Evolutionary conservation across 2,113 vertebrate species (phyloP), one percentile per base, ranked within the genome.

Genomic region (Oreochromis aureus): DNA sequence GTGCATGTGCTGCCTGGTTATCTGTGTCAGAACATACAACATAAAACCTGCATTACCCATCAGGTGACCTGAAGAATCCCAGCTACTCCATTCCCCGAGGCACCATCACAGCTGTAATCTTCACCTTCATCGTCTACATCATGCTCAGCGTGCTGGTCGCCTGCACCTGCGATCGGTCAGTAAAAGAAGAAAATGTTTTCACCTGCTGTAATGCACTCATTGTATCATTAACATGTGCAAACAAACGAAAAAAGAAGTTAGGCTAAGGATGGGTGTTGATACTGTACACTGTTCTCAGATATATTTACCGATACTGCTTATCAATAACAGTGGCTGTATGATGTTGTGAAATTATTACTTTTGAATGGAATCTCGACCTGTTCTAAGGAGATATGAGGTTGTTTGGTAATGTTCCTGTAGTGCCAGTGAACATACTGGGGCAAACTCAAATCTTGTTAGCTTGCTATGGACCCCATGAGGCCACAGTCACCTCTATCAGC

Each of bases 61-160:
- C 89, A 98, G 98, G 98, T 19, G 98, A 98, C 86, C 93, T 98
- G 89, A 98, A 97, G 89, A 97, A 94, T 86, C 98, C 97, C 0
- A 98, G 98, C 88, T 98, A 97, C 89, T 97, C 98, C 80, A 98
- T 98, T 89, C 98, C 98, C 0, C 96, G 98, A 3, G 98, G 98
- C 84, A 98, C 98, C 83, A 98, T 98, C 89, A 98, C 97, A 0
- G 98, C 98, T 0, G 98, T 98, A 89, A 97, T 98, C 89, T 98
- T 98, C 95, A 98, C 98, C 89, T 98, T 97, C 96, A 96, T 98
- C 51, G 94, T 97, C 89, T 98, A 98, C 95, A 98, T 96, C 89
- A 54, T 98, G 85, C 93, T 98, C 81, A 95, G 96, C 11, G 54
- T 98, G 15, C 93, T 98, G 61, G 95, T 97, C 93, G 97, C 97